Evolutionary conservation across 2,797 vertebrate genomes (phyloP).

Genomic region (Anableps anableps): DNA sequence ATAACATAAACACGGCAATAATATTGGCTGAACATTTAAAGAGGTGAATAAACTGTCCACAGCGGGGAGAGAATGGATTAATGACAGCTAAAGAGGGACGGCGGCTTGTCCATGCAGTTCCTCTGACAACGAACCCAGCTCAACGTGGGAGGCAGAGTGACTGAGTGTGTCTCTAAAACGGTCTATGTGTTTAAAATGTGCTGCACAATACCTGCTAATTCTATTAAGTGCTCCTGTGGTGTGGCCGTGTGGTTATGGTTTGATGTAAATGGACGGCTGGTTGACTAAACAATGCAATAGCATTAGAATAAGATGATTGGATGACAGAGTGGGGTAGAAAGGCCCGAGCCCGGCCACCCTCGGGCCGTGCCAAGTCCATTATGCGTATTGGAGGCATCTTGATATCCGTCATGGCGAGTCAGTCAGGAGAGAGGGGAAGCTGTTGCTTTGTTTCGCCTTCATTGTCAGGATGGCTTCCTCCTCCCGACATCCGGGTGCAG

Average conservation of each 20-base stretch:
- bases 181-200: conserved; percentile 81
- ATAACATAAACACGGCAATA: conserved; percentile 68
- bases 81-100: conserved; percentile 48
- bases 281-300: conserved; percentile 83
- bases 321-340: conserved; percentile 75
- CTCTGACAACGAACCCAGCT: conserved; percentile 57
- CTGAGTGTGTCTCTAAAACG: conserved; percentile 63
- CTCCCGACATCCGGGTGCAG: conserved; percentile 56
- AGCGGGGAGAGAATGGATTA: conserved; percentile 41
- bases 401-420: conserved; percentile 68
- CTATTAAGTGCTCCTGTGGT: conserved; percentile 81
- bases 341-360: conserved; percentile 64
- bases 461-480: conserved; percentile 75
- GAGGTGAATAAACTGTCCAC: conserved; percentile 51
- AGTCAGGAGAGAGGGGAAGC: conserved; percentile 50
- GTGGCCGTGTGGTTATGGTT: conserved; percentile 70
- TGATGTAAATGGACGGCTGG: conserved; percentile 83
- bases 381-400: conserved; percentile 81
- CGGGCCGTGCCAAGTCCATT: conserved; percentile 83
- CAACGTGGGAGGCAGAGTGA: conserved; percentile 39
- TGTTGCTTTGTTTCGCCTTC: conserved; percentile 67
- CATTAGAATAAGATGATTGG: conserved; percentile 85
- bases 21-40: conserved; percentile 59
- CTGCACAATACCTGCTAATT: conserved; percentile 84
- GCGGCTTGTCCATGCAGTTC: conserved; percentile 49